Percentiles rank a stretch among this genome's conserved stretches.
Conservation (phyloP, 2,888 invertebrate species). For the Dicyrtomina minuta region DNA sequence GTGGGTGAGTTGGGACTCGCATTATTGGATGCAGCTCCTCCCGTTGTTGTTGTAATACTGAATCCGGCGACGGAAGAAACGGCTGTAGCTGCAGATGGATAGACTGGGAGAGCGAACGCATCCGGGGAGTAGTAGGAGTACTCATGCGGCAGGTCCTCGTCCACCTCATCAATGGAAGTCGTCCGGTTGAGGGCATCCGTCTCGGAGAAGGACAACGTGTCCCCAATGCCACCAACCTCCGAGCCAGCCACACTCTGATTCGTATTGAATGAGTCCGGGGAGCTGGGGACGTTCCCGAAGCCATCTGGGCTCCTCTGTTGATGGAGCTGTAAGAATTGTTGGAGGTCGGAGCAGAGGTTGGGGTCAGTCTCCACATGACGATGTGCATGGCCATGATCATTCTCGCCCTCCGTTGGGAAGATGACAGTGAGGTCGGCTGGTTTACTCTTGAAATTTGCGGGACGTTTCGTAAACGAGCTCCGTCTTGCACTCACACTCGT, state of each 20-base stretch:
- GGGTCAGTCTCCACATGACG: not conserved
- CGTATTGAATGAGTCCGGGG: constrained; percentile 53
- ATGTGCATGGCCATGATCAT: too few species aligned
- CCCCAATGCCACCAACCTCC: constrained; percentile 46
- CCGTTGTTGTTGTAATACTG: too few species aligned
- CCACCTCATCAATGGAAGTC: constrained; percentile 53
- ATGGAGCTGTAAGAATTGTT: constrained; percentile 11
- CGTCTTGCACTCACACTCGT: not conserved
- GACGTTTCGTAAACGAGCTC: too few species aligned
- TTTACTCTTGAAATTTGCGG: constrained; percentile 36
- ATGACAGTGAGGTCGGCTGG: constrained; percentile 46
- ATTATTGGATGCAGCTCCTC: not conserved
- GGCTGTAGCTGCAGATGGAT: not conserved
- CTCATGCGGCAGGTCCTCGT: constrained; percentile 53
- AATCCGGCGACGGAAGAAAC: too few species aligned
- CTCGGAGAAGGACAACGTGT: constrained; percentile 47
- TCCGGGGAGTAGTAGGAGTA: constrained; percentile 35
- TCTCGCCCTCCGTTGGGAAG: constrained; percentile 10
- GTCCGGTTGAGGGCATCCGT: constrained; percentile 52
- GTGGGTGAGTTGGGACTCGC: not conserved
- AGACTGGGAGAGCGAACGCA: constrained; percentile 26
- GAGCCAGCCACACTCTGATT: constrained; percentile 53
- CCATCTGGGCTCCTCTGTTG: constrained; percentile 40
- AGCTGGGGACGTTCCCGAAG: constrained; percentile 47
- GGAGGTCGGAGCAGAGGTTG: constrained; percentile 3